Percentiles rank a stretch among this genome's conserved stretches.
Conservation (phyloP, 2,888 invertebrate species). For the Meiosimyza platycephala region DNA sequence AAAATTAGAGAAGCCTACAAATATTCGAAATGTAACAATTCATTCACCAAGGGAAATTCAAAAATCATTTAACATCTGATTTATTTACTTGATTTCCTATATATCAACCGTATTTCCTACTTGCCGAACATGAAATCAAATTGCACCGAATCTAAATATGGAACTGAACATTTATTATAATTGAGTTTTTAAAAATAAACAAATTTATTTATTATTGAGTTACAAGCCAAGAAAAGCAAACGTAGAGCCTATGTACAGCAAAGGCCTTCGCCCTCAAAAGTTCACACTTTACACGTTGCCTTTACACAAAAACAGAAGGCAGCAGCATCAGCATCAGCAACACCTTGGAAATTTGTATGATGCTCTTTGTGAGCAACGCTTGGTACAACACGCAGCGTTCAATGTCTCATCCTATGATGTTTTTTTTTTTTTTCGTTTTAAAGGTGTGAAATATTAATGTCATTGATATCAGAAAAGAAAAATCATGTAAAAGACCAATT, state of each 20-base stretch:
- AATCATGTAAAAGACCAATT: background rate
- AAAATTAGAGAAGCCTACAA: too few species aligned
- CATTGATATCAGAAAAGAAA: conserved; percentile 15
- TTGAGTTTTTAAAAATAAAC: conserved; percentile 21
- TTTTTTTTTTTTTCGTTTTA: background rate
- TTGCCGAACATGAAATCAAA: too few species aligned
- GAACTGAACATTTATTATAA: background rate
- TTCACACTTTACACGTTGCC: background rate
- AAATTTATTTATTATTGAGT: conserved; percentile 10
- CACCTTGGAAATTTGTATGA: background rate
- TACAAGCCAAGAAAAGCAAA: background rate
- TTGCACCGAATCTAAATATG: background rate
- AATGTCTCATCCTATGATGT: background rate
- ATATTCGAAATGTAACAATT: too few species aligned
- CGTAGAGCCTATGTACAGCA: background rate
- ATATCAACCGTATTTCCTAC: too few species aligned
- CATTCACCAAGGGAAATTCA: too few species aligned
- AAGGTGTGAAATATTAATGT: conserved; percentile 25
- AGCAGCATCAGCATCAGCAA: background rate
- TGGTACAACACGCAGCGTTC: background rate
- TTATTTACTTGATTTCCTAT: too few species aligned
- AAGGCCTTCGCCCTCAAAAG: conserved; percentile 15
- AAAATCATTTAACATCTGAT: too few species aligned
- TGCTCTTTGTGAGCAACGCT: background rate
- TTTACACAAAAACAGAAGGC: background rate